Evolutionary conservation across 2,888 invertebrate genomes (phyloP).

Genomic region (Chesias legatella): DNA sequence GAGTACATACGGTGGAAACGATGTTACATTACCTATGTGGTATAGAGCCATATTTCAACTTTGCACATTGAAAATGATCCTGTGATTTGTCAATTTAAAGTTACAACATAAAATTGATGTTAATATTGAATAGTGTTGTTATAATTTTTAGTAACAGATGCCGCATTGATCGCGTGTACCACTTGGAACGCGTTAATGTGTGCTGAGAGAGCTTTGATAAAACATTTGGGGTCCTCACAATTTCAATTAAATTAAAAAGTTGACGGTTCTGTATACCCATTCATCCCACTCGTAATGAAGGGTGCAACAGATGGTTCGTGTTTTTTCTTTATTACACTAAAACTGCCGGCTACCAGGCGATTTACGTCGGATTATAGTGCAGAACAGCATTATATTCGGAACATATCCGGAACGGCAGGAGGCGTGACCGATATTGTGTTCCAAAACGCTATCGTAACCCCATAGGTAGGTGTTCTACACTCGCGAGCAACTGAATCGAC

Average conservation of each 20-base stretch:
- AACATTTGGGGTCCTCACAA: conserved; percentile 68
- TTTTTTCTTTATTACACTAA: conserved; percentile 73
- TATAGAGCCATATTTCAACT: no score
- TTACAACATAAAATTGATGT: not conserved
- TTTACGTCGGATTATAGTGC: conserved; percentile 75
- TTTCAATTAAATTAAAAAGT: conserved; percentile 79
- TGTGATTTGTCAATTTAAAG: no score
- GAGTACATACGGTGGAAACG: no score
- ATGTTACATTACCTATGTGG: no score
- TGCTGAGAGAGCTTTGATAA: conserved; percentile 62
- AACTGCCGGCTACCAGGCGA: conserved; percentile 66
- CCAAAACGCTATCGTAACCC: conserved; percentile 41
- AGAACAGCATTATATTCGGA: conserved; percentile 65
- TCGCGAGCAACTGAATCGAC: no score
- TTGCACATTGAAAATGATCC: no score
- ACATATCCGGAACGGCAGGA: conserved; percentile 67
- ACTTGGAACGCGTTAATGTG: conserved; percentile 50
- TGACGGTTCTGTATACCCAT: conserved; percentile 65
- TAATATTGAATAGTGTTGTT: conserved; percentile 18
- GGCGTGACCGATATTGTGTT: conserved; percentile 65
- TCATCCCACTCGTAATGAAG: conserved; percentile 68
- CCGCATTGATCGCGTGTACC: conserved; percentile 31
- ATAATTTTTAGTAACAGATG: conserved; percentile 28
- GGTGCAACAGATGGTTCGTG: conserved; percentile 77
- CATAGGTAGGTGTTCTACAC: no score